Evolutionary conservation across 2,797 vertebrate genomes (phyloP).

Genomic region (Poeciliopsis paucimaculata): DNA sequence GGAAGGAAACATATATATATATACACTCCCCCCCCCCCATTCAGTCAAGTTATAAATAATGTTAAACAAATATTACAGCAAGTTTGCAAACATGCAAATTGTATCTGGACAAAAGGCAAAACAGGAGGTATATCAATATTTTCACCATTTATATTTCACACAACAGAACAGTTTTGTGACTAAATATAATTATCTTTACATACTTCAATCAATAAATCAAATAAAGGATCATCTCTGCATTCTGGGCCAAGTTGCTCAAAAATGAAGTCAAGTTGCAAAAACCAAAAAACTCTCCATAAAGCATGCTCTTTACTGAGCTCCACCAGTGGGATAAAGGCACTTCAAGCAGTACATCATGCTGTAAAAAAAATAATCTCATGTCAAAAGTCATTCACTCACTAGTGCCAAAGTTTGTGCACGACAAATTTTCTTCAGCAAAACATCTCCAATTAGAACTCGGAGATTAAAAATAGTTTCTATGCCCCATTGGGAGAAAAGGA

Average conservation of each 20-base stretch:
- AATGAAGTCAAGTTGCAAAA: constrained; percentile 9
- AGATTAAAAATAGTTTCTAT: constrained; percentile 57
- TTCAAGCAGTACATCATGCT: constrained; percentile 64
- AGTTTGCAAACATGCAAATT: constrained; percentile 39
- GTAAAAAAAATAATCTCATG: constrained; percentile 37
- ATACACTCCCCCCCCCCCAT: too few relatives aligned
- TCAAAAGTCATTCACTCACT: constrained; percentile 60
- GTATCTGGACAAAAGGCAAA: constrained; percentile 15
- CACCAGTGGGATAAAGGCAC: constrained; percentile 68
- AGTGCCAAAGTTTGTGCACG: constrained; percentile 73
- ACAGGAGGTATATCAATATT: constrained; percentile 44
- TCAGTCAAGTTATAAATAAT: constrained; percentile 66
- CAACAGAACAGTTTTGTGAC: constrained; percentile 9
- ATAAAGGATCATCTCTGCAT: not conserved
- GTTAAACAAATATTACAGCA: constrained; percentile 29
- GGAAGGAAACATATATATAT: constrained; percentile 19
- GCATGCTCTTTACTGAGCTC: constrained; percentile 22
- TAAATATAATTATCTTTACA: constrained; percentile 10
- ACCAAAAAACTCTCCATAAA: constrained; percentile 15
- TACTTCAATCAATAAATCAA: not conserved
- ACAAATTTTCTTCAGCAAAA: constrained; percentile 80
- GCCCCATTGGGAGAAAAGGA: constrained; percentile 25
- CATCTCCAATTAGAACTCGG: constrained; percentile 96
- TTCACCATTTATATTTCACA: constrained; percentile 12
- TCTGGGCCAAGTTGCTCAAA: constrained; percentile 6